phyloP scores from a whole-genome alignment of 2,797 vertebrate species.

The Pagetopsis macropterus region DNA sequence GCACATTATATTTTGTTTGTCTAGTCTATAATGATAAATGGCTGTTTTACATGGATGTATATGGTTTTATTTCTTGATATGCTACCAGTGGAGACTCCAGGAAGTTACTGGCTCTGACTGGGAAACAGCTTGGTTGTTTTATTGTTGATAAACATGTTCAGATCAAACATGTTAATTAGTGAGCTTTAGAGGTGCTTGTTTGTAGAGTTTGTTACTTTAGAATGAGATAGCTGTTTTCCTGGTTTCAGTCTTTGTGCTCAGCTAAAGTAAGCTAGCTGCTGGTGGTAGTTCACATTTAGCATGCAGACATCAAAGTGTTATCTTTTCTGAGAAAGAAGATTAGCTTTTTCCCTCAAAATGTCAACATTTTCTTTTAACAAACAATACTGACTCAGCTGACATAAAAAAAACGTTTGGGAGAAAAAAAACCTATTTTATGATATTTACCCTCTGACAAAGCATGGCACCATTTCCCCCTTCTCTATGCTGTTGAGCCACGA shows the following conservation, averaged over 20 bases:
- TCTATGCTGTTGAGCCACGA: slow-evolving; percentile 97
- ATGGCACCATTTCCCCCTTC: slow-evolving; percentile 91
- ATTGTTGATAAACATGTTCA: neutral
- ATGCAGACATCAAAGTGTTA: neutral
- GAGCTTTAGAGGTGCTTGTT: neutral
- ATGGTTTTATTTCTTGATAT: neutral
- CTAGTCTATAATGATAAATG: neutral
- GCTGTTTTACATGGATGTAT: neutral
- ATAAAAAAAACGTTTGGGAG: neutral
- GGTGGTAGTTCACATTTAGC: neutral
- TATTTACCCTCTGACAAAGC: slow-evolving; percentile 94
- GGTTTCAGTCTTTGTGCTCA: neutral
- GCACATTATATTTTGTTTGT: neutral
- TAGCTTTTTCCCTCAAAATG: neutral
- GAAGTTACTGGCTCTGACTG: neutral
- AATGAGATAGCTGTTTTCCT: neutral
- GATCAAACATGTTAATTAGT: neutral
- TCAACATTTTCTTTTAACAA: neutral
- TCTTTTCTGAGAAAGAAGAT: neutral
- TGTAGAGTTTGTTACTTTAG: neutral
- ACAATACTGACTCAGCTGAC: neutral
- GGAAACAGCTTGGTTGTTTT: neutral
- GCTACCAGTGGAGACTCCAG: neutral
- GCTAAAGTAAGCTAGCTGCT: neutral
- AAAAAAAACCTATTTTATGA: slow-evolving; percentile 8